A percentile compares a stretch with the other conserved stretches of the same genome.
Evolutionary conservation across 2,888 invertebrate genomes (phyloP).

Genomic region (Xylota segnis): DNA sequence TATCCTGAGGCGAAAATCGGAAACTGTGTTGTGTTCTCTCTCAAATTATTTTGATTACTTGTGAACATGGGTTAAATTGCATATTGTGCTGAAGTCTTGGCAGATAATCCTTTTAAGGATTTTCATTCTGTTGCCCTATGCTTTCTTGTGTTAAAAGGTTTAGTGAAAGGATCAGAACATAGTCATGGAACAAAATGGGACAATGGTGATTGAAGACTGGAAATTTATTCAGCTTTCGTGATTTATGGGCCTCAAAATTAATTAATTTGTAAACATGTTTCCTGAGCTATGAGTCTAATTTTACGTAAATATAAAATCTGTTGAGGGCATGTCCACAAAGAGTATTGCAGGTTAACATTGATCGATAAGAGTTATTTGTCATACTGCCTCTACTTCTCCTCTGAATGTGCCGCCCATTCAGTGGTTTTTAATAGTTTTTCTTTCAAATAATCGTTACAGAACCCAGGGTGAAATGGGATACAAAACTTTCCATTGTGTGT

Average conservation of each 20-base stretch:
- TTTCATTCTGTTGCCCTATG: constrained; percentile 16
- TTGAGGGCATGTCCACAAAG: not conserved
- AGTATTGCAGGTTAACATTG: not conserved
- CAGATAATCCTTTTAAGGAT: constrained; percentile 23
- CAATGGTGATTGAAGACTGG: constrained; percentile 20
- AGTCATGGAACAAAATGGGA: not conserved
- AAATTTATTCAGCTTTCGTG: constrained; percentile 15
- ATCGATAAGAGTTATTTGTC: not conserved
- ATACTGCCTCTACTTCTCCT: not conserved
- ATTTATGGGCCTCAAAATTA: not conserved
- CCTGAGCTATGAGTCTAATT: not conserved
- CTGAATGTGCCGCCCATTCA: no score
- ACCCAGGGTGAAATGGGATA: no score
- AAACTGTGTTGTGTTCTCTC: constrained; percentile 12
- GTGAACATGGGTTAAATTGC: constrained; percentile 36
- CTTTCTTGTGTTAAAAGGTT: constrained; percentile 2
- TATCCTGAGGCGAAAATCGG: constrained; percentile 20
- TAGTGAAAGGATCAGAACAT: not conserved
- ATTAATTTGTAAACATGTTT: not conserved
- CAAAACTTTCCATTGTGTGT: no score
- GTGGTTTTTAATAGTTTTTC: no score
- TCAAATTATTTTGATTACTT: constrained; percentile 55
- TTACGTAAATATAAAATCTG: not conserved
- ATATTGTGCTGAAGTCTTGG: constrained; percentile 29
- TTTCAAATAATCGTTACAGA: no score